Evolutionary conservation across 2,888 invertebrate species (phyloP), one percentile per base, ranked within the genome.

Genomic region (Drosophila ustulata): DNA sequence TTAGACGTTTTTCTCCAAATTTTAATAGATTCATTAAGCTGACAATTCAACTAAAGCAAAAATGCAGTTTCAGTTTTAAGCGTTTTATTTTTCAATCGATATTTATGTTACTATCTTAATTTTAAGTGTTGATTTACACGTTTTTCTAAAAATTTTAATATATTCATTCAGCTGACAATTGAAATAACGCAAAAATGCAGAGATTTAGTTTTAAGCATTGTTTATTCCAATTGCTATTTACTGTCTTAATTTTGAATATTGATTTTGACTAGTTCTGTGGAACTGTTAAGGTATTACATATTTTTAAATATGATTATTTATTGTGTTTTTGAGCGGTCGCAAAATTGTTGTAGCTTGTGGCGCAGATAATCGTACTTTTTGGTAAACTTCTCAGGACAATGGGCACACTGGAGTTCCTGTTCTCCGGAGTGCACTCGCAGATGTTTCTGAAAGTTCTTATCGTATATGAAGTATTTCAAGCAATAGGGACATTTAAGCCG

Each of bases 121-220:
- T 18, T 18, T 18, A 0, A 0, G 1, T 18, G 1, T 18, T 18
- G 18, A 18, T 18, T 18, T 18, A 18, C 1, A 18, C 18, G 39
- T 4, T 63, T 75, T 82, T 32, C 32, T n/a, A 39, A 25, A 18
- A 56, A 59, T 47, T 50, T 74, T 45, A 6, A 7, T n/a, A 30
- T 32, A 11, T 25, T 25, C 1, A 1, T 18, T 18, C 18, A 18
- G 18, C 18, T 18, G 18, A 23, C 4, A 45, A 23, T 23, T 18
- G 1, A 18, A 18, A 18, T 18, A 18, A 18, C 18, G 18, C 18
- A 18, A 18, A 18, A 18, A 18, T 18, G 18, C 1, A 18, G 18
- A n/a, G n/a, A n/a, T n/a, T n/a, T n/a, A n/a, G 18, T 18, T 18
- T 18, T 1, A 18, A 18, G 18, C 18, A 1, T 18, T 18, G 0